Percentiles rank a stretch among this genome's conserved stretches.
Conservation (phyloP, 1,140 invertebrate species). For the Drosophila nebulosa region DNA sequence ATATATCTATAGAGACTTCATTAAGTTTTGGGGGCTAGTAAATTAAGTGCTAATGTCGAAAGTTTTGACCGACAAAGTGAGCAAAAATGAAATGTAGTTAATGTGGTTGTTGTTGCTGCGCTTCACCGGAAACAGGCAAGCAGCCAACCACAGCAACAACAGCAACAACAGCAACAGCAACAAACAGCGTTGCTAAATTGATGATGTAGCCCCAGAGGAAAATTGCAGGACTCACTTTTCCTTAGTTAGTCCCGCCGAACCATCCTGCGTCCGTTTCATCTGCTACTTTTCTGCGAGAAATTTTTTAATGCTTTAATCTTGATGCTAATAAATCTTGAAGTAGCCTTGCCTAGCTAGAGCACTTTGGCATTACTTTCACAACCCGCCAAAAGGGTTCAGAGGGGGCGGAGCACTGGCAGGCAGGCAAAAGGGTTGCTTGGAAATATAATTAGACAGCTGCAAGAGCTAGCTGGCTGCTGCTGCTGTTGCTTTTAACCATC, state of each 20-base stretch:
- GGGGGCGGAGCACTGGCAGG: neutral
- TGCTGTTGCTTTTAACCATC: constrained; percentile 54
- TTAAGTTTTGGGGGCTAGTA: constrained; percentile 69
- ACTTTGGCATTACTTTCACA: constrained; percentile 69
- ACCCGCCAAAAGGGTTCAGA: constrained; percentile 17
- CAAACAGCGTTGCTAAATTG: constrained; percentile 50
- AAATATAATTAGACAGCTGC: constrained; percentile 79
- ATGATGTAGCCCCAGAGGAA: constrained; percentile 68
- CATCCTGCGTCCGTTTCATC: constrained; percentile 44
- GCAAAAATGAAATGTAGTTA: constrained; percentile 60
- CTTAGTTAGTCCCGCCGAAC: neutral
- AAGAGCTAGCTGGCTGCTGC: constrained; percentile 16
- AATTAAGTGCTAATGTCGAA: constrained; percentile 78
- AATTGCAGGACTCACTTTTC: constrained; percentile 72
- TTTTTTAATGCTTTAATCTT: constrained; percentile 81
- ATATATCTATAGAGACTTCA: constrained; percentile 46
- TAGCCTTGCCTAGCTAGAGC: constrained; percentile 45
- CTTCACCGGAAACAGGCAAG: constrained; percentile 38
- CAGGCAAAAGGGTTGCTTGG: constrained; percentile 4
- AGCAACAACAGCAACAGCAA: constrained; percentile 26
- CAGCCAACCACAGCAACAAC: constrained; percentile 48
- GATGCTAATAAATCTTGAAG: constrained; percentile 81
- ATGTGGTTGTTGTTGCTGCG: constrained; percentile 37
- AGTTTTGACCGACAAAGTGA: constrained; percentile 77
- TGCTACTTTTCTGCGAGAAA: constrained; percentile 25